A percentile compares a stretch with the other conserved stretches of the same genome.
Evolutionary conservation across 2,113 vertebrate genomes (phyloP).

Genomic region (Empidonax traillii): DNA sequence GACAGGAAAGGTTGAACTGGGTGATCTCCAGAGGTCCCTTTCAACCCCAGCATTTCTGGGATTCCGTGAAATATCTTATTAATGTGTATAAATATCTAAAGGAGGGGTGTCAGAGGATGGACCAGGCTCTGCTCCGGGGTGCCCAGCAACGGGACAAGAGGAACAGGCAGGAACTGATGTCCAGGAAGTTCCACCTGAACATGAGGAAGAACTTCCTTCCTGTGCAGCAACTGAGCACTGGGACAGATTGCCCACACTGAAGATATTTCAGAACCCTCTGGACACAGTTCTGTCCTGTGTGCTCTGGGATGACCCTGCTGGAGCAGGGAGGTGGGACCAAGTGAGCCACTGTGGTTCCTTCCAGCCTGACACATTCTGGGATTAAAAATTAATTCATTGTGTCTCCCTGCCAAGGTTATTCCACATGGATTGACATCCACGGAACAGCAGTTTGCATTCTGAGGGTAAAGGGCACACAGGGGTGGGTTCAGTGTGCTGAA

Average conservation of each 20-base stretch:
- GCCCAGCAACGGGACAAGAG: background rate
- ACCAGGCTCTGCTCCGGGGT: background rate
- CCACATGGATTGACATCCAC: fast-evolving
- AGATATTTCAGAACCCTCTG: background rate
- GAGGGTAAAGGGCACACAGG: background rate
- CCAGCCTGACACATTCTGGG: background rate
- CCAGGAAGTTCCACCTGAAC: background rate
- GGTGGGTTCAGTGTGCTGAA: background rate
- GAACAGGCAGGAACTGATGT: background rate
- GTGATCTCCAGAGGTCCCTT: background rate
- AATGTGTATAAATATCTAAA: background rate
- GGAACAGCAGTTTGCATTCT: background rate
- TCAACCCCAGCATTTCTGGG: background rate
- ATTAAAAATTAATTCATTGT: background rate
- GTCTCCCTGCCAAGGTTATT: background rate
- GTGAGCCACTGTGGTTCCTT: background rate
- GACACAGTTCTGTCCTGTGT: background rate
- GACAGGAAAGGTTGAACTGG: background rate
- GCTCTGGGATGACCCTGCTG: background rate
- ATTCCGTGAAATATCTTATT: background rate
- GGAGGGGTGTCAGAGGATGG: background rate
- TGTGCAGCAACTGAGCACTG: background rate
- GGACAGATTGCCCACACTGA: background rate
- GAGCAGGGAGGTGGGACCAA: background rate
- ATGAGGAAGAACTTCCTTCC: background rate